Evolutionary conservation across 2,888 invertebrate genomes (phyloP), one percentile per base, ranked within the genome.

Genomic region (Nineta flava): DNA sequence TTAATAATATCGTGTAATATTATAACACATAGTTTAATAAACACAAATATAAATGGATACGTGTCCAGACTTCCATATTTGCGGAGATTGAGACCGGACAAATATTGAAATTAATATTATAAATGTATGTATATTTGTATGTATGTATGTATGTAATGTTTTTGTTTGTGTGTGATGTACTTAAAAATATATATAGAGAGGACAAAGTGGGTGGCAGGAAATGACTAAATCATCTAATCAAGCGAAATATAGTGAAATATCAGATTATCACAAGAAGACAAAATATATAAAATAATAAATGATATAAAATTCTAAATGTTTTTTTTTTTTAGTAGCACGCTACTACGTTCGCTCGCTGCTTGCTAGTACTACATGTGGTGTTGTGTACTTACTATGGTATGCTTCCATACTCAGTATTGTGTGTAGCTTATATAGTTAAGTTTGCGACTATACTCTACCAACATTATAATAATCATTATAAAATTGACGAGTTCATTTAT

Each of bases 181-280:
- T 26, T 26, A 38, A 15, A 38, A 4, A 35, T 5, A 10, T 6
- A 38, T 38, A 38, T n/a, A 10, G 26, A 26, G 26, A 26, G 26
- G 26, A 26, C 26, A 26, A 19, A 16, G 44, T 44, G 26, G 44
- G 44, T 44, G 21, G 44, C 44, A 44, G 44, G 44, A 44, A 44
- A 44, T 44, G 44, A 44, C 44, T 44, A 44, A 44, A 44, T 44
- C 44, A 26, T 19, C 44, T 44, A 44, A 44, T 44, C 44, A 44
- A 44, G 44, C 26, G 26, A 26, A 44, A 26, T 19, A 44, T 17
- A 44, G 44, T 21, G 21, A 44, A 44, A 44, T 44, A 44, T 26
- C 44, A 44, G 44, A 44, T 44, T 44, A 44, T 21, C 26, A 44
- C 9, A 13, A 44, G 17, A 44, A 44, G 26, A 21, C n/a, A 44